Evolutionary conservation across 2,113 vertebrate genomes (phyloP).

Genomic region (Dasyornis broadbenti): DNA sequence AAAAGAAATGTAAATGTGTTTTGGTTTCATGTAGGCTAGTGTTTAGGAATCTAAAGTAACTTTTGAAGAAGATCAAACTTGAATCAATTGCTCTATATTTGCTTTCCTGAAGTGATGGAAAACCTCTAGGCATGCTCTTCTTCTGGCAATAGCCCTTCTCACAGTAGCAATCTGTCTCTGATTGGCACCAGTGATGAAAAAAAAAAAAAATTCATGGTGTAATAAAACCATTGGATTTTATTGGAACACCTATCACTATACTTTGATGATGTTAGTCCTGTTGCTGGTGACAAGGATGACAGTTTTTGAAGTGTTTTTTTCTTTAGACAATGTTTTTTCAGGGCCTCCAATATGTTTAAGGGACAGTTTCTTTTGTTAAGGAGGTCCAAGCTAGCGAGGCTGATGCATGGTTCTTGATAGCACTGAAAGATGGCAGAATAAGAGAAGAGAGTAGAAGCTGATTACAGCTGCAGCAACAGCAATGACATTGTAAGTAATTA

Average conservation of each 20-base stretch:
- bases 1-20: neutral
- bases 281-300: neutral
- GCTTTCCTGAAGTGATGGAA: neutral
- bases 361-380: neutral
- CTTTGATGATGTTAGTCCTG: neutral
- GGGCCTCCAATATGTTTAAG: neutral
- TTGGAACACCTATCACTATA: neutral
- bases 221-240: neutral
- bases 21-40: neutral
- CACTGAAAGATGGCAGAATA: neutral
- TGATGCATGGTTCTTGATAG: neutral
- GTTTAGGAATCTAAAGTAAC: neutral
- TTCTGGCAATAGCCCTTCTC: neutral
- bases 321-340: neutral
- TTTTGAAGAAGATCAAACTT: neutral
- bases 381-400: neutral
- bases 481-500: neutral
- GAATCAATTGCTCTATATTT: neutral
- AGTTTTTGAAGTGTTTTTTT: neutral
- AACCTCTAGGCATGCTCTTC: neutral
- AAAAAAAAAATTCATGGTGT: neutral
- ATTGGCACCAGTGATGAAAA: neutral
- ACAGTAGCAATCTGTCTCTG: neutral
- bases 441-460: neutral
- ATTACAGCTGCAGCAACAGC: neutral